Evolutionary conservation across 1,140 invertebrate genomes (phyloP), one percentile per base, ranked within the genome.

Genomic region (Trichonephila clavata): DNA sequence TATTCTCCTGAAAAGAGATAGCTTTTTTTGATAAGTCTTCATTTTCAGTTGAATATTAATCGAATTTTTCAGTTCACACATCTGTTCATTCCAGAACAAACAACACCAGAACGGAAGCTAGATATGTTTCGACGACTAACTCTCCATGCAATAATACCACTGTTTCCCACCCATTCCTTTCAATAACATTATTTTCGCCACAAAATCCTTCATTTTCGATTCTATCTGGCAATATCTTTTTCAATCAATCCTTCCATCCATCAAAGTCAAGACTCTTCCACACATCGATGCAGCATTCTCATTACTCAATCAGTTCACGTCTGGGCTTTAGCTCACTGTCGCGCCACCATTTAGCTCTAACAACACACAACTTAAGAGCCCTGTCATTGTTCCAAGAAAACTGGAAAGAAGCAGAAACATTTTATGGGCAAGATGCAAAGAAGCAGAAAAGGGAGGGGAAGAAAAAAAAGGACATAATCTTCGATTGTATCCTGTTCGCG

Each of bases 321-420:
- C 86, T 27, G 59, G 63, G 86, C 27, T 24, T 65, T 21, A 27
- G n/a, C 21, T 18, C n/a, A n/a, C 16, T 24, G 86, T 27, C 86
- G 61, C 32, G 61, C 86, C 86, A 88, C 86, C 86, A 68, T 88
- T 88, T 88, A 88, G 86, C 86, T 50, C 61, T 88, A 59, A 86
- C 50, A 86, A 86, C 84, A 86, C 50, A 50, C 86, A n/a, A 21
- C 50, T 20, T 59, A 32, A 61, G 61, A n/a, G 57, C 16, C 18
- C 50, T 57, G 39, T 68, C 27, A 86, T 88, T 71, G n/a, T 65
- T 68, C 86, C 27, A 50, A 50, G 61, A 61, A 86, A 60, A 18
- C n/a, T 27, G 24, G 32, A 77, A 77, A 39, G 71, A 50, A 83
- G 80, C 16, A 43, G 80, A 43, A 43, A 57, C 80, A 83, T 83